Evolutionary conservation across 2,888 invertebrate species (phyloP).

Genomic region (Eupeodes latifasciatus): DNA sequence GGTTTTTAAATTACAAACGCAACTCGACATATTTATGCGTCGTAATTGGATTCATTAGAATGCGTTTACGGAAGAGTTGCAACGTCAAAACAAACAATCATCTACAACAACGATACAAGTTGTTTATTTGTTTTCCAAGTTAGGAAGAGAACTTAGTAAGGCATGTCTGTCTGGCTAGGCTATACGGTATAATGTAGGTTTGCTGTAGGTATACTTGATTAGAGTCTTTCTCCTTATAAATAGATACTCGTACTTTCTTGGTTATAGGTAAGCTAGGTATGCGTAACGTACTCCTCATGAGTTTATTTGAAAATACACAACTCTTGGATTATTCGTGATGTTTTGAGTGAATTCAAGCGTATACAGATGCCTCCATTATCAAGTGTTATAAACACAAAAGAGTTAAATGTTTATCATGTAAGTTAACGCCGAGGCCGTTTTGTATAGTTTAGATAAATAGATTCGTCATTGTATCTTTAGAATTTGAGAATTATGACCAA

Average conservation of each 20-base stretch:
- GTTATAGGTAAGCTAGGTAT: neutral
- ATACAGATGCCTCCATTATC: conserved; percentile 24
- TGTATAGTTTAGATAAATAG: conserved; percentile 1
- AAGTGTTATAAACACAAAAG: conserved; percentile 16
- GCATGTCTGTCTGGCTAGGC: neutral
- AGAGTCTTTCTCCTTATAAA: neutral
- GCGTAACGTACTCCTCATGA: neutral
- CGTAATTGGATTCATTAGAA: conserved; percentile 73
- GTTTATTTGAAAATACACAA: conserved; percentile 27
- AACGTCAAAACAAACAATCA: conserved; percentile 72
- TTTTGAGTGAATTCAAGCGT: conserved; percentile 36
- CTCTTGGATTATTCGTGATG: conserved; percentile 9
- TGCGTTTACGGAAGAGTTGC: conserved; percentile 73
- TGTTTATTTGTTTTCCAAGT: conserved; percentile 60
- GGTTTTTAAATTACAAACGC: conserved; percentile 44
- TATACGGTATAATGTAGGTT: neutral
- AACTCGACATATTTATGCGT: conserved; percentile 46
- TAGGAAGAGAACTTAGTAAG: conserved; percentile 17
- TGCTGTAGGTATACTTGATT: neutral
- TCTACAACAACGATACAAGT: conserved; percentile 21
- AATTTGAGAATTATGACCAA: conserved; percentile 22
- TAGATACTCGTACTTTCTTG: neutral
- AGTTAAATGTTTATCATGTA: conserved; percentile 63
- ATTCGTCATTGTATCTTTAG: conserved; percentile 18
- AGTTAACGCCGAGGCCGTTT: conserved; percentile 50